These are phyloP conservation scores for Lerema accius DNA, from an alignment of 1,140 invertebrate genomes.

Conservation along the genomic window DNA sequence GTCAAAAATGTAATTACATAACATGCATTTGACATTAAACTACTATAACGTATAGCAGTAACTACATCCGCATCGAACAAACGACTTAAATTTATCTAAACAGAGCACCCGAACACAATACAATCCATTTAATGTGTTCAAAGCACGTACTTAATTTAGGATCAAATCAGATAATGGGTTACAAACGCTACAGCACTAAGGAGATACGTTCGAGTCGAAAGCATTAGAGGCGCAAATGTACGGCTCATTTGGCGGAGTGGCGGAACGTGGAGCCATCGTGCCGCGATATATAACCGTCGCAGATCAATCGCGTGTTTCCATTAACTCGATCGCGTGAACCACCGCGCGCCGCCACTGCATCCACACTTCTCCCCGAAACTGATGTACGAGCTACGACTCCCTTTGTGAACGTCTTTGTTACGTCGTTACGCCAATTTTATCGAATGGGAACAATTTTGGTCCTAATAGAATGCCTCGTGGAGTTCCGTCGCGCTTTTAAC, in stretches of 20 bases:
- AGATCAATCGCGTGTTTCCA: conserved; percentile 33
- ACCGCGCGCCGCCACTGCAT: conserved; percentile 4
- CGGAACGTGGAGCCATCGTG: conserved; percentile 26
- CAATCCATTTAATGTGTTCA: conserved; percentile 30
- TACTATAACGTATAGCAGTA: too few relatives aligned
- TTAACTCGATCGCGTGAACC: conserved; percentile 29
- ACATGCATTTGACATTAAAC: too few relatives aligned
- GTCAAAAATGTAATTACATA: too few relatives aligned
- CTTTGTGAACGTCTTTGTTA: conserved; percentile 30
- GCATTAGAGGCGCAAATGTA: conserved; percentile 32
- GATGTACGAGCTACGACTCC: conserved; percentile 19
- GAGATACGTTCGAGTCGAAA: conserved; percentile 32
- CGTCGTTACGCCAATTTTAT: conserved; percentile 30
- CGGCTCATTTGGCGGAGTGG: conserved; percentile 28
- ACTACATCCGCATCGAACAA: neutral
- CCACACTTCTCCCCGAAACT: conserved; percentile 23
- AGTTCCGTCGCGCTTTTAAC: neutral
- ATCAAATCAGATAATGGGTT: conserved; percentile 33
- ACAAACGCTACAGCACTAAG: conserved; percentile 30
- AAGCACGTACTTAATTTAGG: conserved; percentile 32
- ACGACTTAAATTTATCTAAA: conserved; percentile 16
- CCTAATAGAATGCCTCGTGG: conserved; percentile 21
- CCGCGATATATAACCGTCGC: conserved; percentile 33
- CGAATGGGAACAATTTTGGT: conserved; percentile 23
- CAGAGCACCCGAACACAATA: conserved; percentile 15